phyloP scores from a whole-genome alignment of 2,888 invertebrate species.

The Drosophila putrida region DNA sequence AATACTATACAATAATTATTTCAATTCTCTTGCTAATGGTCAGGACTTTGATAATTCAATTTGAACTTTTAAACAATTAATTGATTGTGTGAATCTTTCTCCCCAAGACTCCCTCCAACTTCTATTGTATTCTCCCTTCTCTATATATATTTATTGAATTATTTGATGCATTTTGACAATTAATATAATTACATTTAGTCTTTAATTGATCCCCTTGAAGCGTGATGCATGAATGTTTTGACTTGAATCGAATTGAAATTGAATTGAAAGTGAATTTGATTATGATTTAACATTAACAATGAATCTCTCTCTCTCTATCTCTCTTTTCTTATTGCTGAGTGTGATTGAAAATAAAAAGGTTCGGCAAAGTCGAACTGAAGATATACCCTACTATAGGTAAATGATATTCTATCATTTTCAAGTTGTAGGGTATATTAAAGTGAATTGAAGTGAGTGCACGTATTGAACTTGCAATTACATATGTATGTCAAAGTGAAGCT shows the following conservation, averaged over 20 bases:
- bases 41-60: slow-evolving; percentile 30
- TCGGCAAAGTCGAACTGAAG: slow-evolving; percentile 26
- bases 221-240: slow-evolving; percentile 58
- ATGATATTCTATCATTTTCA: too few relatives aligned
- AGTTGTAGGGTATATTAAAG: slow-evolving; percentile 32
- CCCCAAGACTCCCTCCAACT: slow-evolving; percentile 3
- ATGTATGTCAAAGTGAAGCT: slow-evolving; percentile 10
- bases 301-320: not conserved
- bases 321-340: slow-evolving; percentile 3
- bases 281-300: slow-evolving; percentile 39
- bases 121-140: slow-evolving; percentile 1
- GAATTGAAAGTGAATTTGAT: slow-evolving; percentile 48
- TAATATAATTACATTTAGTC: slow-evolving; percentile 50
- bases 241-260: slow-evolving; percentile 32
- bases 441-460: slow-evolving; percentile 26
- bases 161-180: slow-evolving; percentile 51
- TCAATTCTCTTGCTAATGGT: slow-evolving; percentile 27
- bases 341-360: slow-evolving; percentile 14
- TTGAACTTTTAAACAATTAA: slow-evolving; percentile 35
- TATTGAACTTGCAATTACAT: slow-evolving; percentile 2
- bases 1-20: slow-evolving; percentile 7
- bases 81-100: slow-evolving; percentile 41
- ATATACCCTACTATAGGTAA: slow-evolving; percentile 24
- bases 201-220: slow-evolving; percentile 33
- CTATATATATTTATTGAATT: slow-evolving; percentile 12